phyloP scores from a whole-genome alignment of 2,113 vertebrate genomes.

The Vicugna pacos region DNA sequence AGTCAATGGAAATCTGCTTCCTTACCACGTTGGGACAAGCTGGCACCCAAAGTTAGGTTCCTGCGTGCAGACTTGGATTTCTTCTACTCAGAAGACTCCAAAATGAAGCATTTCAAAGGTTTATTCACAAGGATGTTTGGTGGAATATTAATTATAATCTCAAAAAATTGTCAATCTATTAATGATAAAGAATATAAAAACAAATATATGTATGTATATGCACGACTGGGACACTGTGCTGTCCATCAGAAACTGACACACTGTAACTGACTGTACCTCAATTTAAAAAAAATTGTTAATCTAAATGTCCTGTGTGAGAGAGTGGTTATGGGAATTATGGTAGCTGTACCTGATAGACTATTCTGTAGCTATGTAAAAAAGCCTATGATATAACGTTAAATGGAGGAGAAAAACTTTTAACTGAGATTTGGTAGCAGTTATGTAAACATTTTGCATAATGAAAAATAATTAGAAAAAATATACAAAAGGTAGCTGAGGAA shows the following conservation, averaged over 20 bases:
- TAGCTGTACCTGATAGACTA: background rate
- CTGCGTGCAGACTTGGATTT: background rate
- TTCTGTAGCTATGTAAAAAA: background rate
- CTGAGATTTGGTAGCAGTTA: background rate
- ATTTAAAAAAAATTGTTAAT: background rate
- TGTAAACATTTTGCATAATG: background rate
- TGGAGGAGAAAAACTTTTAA: constrained; percentile 9
- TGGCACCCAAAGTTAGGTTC: background rate
- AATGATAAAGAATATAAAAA: no score
- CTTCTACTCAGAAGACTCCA: background rate
- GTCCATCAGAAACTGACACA: no score
- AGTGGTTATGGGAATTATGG: background rate
- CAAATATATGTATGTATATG: no score
- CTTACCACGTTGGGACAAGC: background rate
- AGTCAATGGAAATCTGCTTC: background rate
- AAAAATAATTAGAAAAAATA: background rate
- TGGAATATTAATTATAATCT: background rate
- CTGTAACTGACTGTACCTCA: no score
- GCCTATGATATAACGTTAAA: background rate
- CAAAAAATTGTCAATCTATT: background rate
- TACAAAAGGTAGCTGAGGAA: background rate
- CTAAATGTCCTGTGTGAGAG: background rate
- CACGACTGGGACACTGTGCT: no score
- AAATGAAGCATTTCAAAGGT: background rate
- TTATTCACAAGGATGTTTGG: constrained; percentile 24